Base-by-base conservation (phyloP, 2,113 vertebrate genomes). In the Seriola quinqueradiata region DNA sequence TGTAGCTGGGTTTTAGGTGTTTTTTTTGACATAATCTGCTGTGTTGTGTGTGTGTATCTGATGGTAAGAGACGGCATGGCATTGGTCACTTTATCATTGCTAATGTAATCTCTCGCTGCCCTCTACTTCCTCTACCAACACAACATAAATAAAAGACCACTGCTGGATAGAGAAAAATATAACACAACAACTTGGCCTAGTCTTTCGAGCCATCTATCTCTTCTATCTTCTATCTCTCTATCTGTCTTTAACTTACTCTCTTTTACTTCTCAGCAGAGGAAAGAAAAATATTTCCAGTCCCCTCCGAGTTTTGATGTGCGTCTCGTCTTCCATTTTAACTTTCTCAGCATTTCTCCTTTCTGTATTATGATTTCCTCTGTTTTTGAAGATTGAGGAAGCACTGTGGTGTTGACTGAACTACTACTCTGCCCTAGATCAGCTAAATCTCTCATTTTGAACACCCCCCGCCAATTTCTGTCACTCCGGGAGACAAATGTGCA, bases 401-500 rank as follows among this genome's bases (percentile, higher is more conserved):
- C 84, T 63, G 76, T 59, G 60, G 89, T 90, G 92, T 93, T 91
- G 93, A 92, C 93, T 91, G 59, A 85, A 82, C 81, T 36, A 74
- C 81, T 21, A 68, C 84, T 84, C 69, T 85, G 82, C 90, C 91
- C 93, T 86, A 93, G 90, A 95, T 95, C 95, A 95, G 92, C 89
- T 92, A 90, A 85, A 95, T 94, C 95, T 94, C 87, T 87, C 89
- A 90, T 90, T 93, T 90, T 92, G 75, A 90, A 86, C 92, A 79
- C 89, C 90, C 87, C 81, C 85, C 76, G 68, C 90, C 89, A 94
- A 90, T 94, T 93, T 94, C 91, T 93, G 92, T 93, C 95, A 95
- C 94, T 93, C 93, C 84, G 50, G 93, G 93, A 95, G 94, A 95
- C 82, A 90, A 93, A 91, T 92, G 93, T 91, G 91, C 87, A 85